Evolutionary conservation across 2,888 invertebrate species (phyloP), one percentile per base, ranked within the genome.

Genomic region (Lomographa bimaculata): DNA sequence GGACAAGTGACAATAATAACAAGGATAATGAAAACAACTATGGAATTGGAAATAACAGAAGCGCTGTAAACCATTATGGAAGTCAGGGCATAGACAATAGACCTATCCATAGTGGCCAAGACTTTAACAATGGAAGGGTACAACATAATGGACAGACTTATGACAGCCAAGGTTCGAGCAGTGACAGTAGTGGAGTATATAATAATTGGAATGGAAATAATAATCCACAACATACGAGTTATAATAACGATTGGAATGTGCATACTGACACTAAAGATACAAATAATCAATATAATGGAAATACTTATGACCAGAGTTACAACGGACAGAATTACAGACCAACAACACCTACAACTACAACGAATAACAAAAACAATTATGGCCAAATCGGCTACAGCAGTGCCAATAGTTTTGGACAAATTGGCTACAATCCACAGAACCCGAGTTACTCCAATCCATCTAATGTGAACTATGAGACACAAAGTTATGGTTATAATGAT

Each of bases 401-500:
- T 9, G 17, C 7, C 0, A 32, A 35, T 10, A 33, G 3, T 26
- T 28, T 8, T 14, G 29, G 18, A 18, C 37, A 37, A 18, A 28
- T 6, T 7, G 23, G 26, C 23, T 23, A 40, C 18, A 26, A 23
- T 24, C 2, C 2, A 3, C 14, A 14, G 14, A n/a, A n/a, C n/a
- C n/a, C n/a, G n/a, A n/a, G n/a, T n/a, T n/a, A n/a, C n/a, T n/a
- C n/a, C n/a, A n/a, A n/a, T n/a, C n/a, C n/a, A n/a, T n/a, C n/a
- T n/a, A n/a, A n/a, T n/a, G 38, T 16, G 21, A 17, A n/a, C 18
- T 33, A 27, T 23, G 18, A 7, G 5, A 18, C 23, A 1, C 27
- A 23, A 16, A 40, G 5, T 32, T 20, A 20, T 26, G 10, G 6
- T 21, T 39, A 39, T 38, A 32, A 30, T 3, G 33, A 50, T 19